Percentiles rank a stretch among this genome's conserved stretches.
Conservation (phyloP, 2,888 invertebrate genomes). For the Lymantria dispar region DNA sequence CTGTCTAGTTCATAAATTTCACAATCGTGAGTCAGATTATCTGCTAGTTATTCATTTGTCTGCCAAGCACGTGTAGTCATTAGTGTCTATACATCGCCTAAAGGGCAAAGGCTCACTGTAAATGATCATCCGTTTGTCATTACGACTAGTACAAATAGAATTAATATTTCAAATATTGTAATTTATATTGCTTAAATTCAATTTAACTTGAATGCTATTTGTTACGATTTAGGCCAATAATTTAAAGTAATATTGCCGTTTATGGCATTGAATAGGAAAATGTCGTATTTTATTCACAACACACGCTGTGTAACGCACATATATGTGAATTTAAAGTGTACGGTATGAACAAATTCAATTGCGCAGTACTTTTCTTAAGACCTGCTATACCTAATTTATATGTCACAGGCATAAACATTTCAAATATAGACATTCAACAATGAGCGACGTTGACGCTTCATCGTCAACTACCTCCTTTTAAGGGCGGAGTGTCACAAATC, state of each 20-base stretch:
- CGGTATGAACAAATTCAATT: too few species aligned
- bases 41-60: conserved; percentile 40
- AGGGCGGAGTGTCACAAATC: conserved; percentile 45
- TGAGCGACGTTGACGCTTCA: conserved; percentile 58
- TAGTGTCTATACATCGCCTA: conserved; percentile 34
- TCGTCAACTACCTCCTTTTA: conserved; percentile 52
- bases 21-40: conserved; percentile 33
- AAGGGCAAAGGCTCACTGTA: conserved; percentile 42
- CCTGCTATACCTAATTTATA: conserved; percentile 23
- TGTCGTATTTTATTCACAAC: too few species aligned
- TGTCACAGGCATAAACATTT: conserved; percentile 37
- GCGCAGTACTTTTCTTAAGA: too few species aligned
- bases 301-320: too few species aligned
- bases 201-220: too few species aligned
- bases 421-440: conserved; percentile 57
- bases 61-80: conserved; percentile 43
- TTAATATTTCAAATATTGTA: too few species aligned
- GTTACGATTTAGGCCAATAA: too few species aligned
- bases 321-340: too few species aligned
- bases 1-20: conserved; percentile 28
- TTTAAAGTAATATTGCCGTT: too few species aligned
- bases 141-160: conserved; percentile 34
- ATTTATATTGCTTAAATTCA: too few species aligned
- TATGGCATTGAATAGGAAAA: too few species aligned
- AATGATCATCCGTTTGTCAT: conserved; percentile 37